Percentiles rank a stretch among this genome's conserved stretches.
Evolutionary conservation across 2,888 invertebrate species (phyloP).

Genomic region (Andrena chrysosceles): DNA sequence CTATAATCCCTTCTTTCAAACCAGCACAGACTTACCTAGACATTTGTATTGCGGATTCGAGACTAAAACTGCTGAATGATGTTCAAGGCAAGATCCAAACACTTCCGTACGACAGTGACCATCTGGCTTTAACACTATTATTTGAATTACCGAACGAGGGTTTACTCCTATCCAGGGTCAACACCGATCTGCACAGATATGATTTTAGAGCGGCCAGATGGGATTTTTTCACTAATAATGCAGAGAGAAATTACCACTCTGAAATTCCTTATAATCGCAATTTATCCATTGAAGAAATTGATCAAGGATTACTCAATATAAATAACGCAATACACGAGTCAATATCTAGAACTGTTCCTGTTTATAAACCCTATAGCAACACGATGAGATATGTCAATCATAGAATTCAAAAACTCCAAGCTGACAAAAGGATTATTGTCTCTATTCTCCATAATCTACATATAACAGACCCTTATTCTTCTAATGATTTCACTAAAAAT

Average conservation of each 20-base stretch:
- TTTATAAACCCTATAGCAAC: too few species aligned
- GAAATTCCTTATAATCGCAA: not conserved
- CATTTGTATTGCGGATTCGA: not conserved
- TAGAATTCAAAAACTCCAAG: not conserved
- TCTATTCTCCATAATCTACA: not conserved
- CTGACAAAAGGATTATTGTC: not conserved
- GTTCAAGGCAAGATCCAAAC: not conserved
- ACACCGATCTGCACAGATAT: not conserved
- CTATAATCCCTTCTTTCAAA: not conserved
- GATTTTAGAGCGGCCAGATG: not conserved
- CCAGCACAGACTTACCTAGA: not conserved
- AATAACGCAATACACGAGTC: not conserved
- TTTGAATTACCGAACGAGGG: not conserved
- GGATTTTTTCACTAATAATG: fast-evolving
- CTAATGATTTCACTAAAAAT: not conserved
- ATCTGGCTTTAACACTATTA: fast-evolving
- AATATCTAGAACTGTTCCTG: fast-evolving
- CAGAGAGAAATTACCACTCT: fast-evolving
- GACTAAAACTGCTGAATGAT: fast-evolving
- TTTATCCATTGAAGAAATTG: not conserved
- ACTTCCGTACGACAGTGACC: too few species aligned
- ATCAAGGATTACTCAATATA: not conserved
- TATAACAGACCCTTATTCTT: not conserved
- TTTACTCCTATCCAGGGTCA: fast-evolving
- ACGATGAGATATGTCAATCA: too few species aligned